A percentile compares a stretch with the other conserved stretches of the same genome.
These are phyloP conservation scores for Mactromeris polynyma DNA, from an alignment of 2,888 invertebrate species.

Conservation along the genomic window DNA sequence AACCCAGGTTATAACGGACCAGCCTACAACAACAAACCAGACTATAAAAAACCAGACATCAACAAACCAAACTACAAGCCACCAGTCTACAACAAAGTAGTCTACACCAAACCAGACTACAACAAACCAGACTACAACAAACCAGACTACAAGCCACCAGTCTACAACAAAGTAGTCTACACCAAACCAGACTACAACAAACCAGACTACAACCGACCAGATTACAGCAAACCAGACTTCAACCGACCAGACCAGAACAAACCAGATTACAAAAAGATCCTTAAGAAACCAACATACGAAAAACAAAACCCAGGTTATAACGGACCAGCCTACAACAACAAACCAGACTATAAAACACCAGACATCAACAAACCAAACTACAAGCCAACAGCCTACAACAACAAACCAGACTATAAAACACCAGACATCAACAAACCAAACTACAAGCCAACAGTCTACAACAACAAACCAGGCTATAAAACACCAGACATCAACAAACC, in stretches of 20 bases:
- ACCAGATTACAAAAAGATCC: background rate
- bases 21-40: background rate
- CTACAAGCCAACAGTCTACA: background rate
- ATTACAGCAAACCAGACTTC: background rate
- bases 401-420: background rate
- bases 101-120: constrained; percentile 15
- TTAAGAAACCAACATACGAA: background rate
- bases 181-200: background rate
- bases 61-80: background rate
- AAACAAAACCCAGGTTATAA: background rate
- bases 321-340: background rate
- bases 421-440: background rate
- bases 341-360: background rate
- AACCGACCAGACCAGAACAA: background rate
- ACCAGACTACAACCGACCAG: too few relatives aligned
- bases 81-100: background rate
- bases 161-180: background rate
- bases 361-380: background rate
- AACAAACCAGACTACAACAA: constrained; percentile 2
- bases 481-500: background rate
- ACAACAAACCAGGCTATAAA: background rate
- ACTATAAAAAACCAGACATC: background rate
- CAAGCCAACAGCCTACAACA: background rate
- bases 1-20: too few relatives aligned
- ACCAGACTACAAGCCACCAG: background rate